Evolutionary conservation across 2,113 vertebrate genomes (phyloP).

Genomic region (Phodopus roborovskii): DNA sequence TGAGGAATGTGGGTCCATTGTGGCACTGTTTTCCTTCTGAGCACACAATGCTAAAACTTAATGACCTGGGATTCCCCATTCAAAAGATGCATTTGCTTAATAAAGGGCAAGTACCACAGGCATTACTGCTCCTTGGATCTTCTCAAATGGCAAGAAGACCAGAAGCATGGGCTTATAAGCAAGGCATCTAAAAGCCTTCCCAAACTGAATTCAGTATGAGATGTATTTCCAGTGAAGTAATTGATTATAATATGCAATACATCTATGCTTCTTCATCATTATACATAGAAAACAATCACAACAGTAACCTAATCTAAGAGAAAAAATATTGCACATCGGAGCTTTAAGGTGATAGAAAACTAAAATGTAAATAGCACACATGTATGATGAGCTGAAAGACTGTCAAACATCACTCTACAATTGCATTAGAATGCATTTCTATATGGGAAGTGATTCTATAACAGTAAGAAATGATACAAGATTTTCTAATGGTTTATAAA

Average conservation of each 20-base stretch:
- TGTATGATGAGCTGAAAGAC: background rate
- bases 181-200: background rate
- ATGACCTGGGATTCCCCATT: background rate
- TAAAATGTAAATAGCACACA: background rate
- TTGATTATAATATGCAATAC: background rate
- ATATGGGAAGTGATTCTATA: background rate
- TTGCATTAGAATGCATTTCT: background rate
- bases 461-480: conserved; percentile 38
- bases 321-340: conserved; percentile 41
- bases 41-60: background rate
- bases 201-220: background rate
- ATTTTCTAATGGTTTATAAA: background rate
- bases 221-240: background rate
- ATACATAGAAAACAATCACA: background rate
- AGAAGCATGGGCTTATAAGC: background rate
- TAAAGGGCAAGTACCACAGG: background rate
- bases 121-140: background rate
- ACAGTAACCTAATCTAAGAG: conserved; percentile 4
- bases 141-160: background rate
- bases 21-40: background rate
- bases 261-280: background rate
- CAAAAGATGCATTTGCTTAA: background rate
- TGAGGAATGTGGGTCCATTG: background rate
- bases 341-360: background rate
- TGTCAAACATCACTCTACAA: conserved; percentile 12